phyloP scores from a whole-genome alignment of 2,797 vertebrate genomes.

The Garrulus glandarius region DNA sequence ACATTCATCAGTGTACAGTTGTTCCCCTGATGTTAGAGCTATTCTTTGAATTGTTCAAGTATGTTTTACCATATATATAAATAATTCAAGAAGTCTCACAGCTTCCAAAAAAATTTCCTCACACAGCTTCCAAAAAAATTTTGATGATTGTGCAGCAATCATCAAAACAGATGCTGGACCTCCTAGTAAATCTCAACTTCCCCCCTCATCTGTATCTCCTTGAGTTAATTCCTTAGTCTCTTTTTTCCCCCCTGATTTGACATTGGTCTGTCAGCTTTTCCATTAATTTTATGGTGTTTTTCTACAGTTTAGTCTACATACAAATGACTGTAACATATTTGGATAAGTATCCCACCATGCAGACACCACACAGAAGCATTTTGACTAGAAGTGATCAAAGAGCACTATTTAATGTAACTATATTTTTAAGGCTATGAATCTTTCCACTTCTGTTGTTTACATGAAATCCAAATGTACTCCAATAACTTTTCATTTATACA shows the following conservation, averaged over 20 bases:
- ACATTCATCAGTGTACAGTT: background rate
- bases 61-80: background rate
- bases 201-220: background rate
- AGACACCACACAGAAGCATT: background rate
- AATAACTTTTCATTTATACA: background rate
- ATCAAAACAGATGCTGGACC: conserved; percentile 13
- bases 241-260: background rate
- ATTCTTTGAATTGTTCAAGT: background rate
- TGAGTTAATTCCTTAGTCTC: background rate
- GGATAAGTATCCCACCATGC: background rate
- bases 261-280: background rate
- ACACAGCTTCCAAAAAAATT: background rate
- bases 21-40: background rate
- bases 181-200: background rate
- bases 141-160: background rate
- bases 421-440: background rate
- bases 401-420: background rate
- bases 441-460: background rate
- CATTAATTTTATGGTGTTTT: background rate
- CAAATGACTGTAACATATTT: background rate
- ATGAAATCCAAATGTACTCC: background rate
- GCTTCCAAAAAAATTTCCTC: background rate
- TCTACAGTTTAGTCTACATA: background rate
- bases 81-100: background rate
- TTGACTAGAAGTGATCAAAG: background rate